These are phyloP conservation scores for Lithobates sylvaticus DNA, from an alignment of 2,797 vertebrate genomes.

Conservation along the genomic window DNA sequence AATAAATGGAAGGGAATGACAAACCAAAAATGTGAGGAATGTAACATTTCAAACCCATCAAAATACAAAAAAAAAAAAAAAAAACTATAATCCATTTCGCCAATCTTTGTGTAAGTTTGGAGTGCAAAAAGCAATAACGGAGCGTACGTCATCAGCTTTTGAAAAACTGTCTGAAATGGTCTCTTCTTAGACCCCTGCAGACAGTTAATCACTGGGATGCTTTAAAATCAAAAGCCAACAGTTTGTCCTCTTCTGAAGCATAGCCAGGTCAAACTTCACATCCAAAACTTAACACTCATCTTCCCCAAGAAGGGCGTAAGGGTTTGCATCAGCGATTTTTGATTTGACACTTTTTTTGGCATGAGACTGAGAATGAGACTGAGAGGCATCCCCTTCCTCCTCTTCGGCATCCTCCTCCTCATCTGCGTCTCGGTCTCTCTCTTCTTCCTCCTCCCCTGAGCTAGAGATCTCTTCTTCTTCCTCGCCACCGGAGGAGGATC, in stretches of 20 bases:
- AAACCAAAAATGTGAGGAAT: neutral
- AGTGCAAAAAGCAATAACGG: neutral
- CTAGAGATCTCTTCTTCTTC: constrained; percentile 84
- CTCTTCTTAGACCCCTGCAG: neutral
- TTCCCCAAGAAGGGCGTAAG: constrained; percentile 72
- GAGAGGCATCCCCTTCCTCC: constrained; percentile 71
- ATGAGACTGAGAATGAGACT: constrained; percentile 17
- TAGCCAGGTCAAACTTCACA: neutral
- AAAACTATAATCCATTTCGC: neutral
- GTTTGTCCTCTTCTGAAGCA: neutral
- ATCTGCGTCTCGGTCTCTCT: constrained; percentile 80
- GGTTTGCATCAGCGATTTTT: constrained; percentile 66
- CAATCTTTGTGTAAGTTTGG: neutral
- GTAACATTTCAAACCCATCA: neutral
- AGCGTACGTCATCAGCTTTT: neutral
- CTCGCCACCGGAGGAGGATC: constrained; percentile 61
- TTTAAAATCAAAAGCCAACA: neutral
- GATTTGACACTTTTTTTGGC: constrained; percentile 49
- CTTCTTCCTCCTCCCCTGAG: constrained; percentile 87
- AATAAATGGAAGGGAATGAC: too few species aligned
- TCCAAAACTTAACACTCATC: constrained; percentile 67
- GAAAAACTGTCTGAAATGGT: neutral
- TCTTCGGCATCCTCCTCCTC: constrained; percentile 87
- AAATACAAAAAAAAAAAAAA: neutral
- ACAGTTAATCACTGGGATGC: neutral